phyloP scores from a whole-genome alignment of 2,888 invertebrate species.

The Apodemia hepburni region DNA sequence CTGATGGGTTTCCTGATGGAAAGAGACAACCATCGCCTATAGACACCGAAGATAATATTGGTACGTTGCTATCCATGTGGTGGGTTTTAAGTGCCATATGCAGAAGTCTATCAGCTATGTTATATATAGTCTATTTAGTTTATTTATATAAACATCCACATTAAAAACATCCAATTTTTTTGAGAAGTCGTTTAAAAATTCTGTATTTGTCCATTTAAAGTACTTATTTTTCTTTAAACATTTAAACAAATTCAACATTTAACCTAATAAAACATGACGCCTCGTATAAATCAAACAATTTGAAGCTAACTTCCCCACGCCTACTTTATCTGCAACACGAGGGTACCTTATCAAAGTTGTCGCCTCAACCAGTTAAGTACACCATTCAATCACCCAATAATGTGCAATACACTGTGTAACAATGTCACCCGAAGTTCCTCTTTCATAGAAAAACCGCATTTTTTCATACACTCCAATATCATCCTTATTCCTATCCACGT shows the following conservation, averaged over 20 bases:
- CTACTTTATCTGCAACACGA: constrained; percentile 51
- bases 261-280: constrained; percentile 24
- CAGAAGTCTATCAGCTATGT: no score
- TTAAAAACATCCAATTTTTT: no score
- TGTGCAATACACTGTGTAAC: constrained; percentile 78
- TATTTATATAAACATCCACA: no score
- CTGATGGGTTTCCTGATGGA: no score
- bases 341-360: constrained; percentile 73
- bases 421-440: constrained; percentile 67
- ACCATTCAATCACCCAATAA: constrained; percentile 78
- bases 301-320: constrained; percentile 32
- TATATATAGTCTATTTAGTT: no score
- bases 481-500: constrained; percentile 28
- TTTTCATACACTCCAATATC: constrained; percentile 25
- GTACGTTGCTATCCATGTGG: no score
- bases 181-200: no score
- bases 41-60: no score
- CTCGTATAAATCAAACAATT: constrained; percentile 36
- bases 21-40: no score
- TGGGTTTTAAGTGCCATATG: no score
- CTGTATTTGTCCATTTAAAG: no score
- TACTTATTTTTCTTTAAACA: not conserved
- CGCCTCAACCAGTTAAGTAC: constrained; percentile 61
- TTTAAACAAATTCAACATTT: not conserved
- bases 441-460: constrained; percentile 37